phyloP scores from a whole-genome alignment of 2,797 vertebrate species.

The Pangasius larnaudii region DNA sequence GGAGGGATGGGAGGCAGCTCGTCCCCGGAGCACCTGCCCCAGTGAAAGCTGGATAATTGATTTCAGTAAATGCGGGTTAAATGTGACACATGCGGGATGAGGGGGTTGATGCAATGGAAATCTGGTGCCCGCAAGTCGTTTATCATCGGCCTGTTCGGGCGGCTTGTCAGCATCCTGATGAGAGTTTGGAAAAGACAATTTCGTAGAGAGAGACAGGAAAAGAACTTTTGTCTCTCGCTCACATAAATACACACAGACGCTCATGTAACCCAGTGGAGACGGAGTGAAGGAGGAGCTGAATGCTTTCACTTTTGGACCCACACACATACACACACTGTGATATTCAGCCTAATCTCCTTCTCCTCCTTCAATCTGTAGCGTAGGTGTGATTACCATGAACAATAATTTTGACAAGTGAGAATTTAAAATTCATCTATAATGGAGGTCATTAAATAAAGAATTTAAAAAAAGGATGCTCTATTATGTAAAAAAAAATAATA shows the following conservation, averaged over 20 bases:
- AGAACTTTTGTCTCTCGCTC: constrained; percentile 28
- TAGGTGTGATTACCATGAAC: not conserved
- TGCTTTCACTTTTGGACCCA: not conserved
- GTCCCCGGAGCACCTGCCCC: constrained; percentile 69
- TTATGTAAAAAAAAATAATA: not conserved
- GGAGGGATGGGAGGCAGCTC: constrained; percentile 70
- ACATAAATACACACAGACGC: constrained; percentile 10
- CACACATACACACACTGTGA: not conserved
- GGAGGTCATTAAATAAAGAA: not conserved
- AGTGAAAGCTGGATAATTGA: constrained; percentile 90
- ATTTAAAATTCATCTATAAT: not conserved
- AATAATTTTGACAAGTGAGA: not conserved
- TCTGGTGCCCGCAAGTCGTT: constrained; percentile 87
- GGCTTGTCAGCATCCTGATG: constrained; percentile 35
- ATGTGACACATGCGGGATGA: constrained; percentile 81
- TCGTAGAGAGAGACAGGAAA: constrained; percentile 18
- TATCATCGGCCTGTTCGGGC: constrained; percentile 77
- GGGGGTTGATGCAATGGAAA: constrained; percentile 87
- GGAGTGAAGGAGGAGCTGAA: not conserved
- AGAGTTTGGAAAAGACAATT: constrained; percentile 54
- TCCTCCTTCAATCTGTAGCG: not conserved
- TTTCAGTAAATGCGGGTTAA: constrained; percentile 90
- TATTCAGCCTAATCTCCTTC: not conserved
- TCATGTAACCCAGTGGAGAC: not conserved
- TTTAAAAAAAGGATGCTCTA: not conserved